Percentiles rank a stretch among this genome's conserved stretches.
Conservation (phyloP, 2,888 invertebrate genomes). For the Cyrtodaria siliqua region DNA sequence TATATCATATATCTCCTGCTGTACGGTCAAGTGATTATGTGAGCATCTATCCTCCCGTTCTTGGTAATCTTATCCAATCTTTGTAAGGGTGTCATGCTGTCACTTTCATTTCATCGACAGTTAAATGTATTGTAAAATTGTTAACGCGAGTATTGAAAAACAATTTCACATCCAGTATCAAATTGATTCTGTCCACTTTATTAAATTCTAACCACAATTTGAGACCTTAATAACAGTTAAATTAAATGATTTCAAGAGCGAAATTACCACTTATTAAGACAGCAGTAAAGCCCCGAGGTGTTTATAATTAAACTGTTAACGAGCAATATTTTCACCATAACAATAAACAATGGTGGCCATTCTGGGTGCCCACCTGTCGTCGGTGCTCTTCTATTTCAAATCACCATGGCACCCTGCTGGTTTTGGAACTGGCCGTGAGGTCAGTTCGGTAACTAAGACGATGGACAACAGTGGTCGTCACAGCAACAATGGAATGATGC, state of each 20-base stretch:
- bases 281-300: slow-evolving; percentile 17
- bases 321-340: slow-evolving; percentile 22
- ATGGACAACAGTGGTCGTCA: slow-evolving; percentile 20
- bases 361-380: slow-evolving; percentile 20
- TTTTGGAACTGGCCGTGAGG: slow-evolving; percentile 18
- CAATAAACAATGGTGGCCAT: slow-evolving; percentile 30
- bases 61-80: too few relatives aligned
- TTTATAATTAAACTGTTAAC: slow-evolving; percentile 39
- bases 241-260: slow-evolving; percentile 2
- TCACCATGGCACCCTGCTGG: slow-evolving; percentile 19
- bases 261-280: background rate
- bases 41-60: too few relatives aligned
- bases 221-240: background rate
- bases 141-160: too few relatives aligned
- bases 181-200: slow-evolving; percentile 3
- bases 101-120: too few relatives aligned
- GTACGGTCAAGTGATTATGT: too few relatives aligned
- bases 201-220: slow-evolving; percentile 6
- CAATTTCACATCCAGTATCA: background rate
- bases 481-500: slow-evolving; percentile 28
- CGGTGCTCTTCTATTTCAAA: slow-evolving; percentile 22
- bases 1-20: too few relatives aligned
- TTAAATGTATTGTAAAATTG: too few relatives aligned
- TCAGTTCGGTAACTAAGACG: slow-evolving; percentile 24
- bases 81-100: too few relatives aligned